Evolutionary conservation across 2,113 vertebrate species (phyloP).

Genomic region (Notechis scutatus): DNA sequence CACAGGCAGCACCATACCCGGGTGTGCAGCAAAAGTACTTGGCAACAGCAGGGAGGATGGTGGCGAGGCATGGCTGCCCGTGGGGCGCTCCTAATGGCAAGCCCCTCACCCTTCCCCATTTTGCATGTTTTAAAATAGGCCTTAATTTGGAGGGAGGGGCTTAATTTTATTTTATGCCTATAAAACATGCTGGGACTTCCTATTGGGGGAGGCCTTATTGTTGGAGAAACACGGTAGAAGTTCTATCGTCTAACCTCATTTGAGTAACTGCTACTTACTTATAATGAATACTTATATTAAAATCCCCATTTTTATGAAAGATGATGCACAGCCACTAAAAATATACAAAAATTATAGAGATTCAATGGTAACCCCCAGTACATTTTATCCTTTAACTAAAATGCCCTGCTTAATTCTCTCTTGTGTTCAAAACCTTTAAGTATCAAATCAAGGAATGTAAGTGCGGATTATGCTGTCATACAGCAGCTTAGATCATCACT

Average conservation of each 20-base stretch:
- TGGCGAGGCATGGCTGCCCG: no score
- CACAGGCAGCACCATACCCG: no score
- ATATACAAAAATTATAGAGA: background rate
- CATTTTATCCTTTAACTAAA: background rate
- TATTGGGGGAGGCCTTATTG: no score
- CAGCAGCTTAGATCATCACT: background rate
- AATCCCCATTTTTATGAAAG: background rate
- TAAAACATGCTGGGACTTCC: no score
- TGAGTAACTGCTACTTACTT: background rate
- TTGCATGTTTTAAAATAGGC: no score
- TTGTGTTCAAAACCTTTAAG: background rate
- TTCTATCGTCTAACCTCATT: background rate
- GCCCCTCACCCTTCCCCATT: no score
- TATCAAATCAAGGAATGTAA: background rate
- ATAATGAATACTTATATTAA: background rate
- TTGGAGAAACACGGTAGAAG: background rate
- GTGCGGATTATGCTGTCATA: background rate
- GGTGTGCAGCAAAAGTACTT: no score
- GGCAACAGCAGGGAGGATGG: no score
- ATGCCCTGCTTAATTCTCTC: background rate
- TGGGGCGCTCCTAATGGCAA: no score
- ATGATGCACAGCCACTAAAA: background rate
- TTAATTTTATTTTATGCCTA: no score
- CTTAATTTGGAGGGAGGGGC: no score
- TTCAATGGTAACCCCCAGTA: background rate